These are phyloP conservation scores for Sardina pilchardus DNA, from an alignment of 2,113 vertebrate genomes.

Conservation along the genomic window DNA sequence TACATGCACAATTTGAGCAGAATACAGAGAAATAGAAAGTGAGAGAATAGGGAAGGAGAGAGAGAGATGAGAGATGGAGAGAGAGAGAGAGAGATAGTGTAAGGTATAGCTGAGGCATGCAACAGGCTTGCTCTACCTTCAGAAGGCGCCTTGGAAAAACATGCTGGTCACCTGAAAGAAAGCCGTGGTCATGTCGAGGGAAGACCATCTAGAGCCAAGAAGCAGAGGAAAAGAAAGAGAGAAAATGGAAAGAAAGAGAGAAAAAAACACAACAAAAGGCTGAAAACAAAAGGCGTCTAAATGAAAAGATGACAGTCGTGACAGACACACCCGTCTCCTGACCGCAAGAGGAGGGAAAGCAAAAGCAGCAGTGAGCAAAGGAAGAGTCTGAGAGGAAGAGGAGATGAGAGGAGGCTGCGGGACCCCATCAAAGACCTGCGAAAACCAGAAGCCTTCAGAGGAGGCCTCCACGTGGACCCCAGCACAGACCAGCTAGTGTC, in stretches of 20 bases:
- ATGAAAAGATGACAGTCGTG: neutral
- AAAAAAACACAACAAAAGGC: neutral
- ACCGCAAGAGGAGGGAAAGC: neutral
- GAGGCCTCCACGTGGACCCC: neutral
- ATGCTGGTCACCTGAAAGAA: conserved; percentile 71
- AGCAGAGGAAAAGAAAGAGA: conserved; percentile 4
- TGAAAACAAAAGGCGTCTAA: neutral
- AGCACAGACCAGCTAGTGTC: neutral
- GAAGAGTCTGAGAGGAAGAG: neutral
- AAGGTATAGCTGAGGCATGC: neutral
- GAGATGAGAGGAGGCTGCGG: neutral
- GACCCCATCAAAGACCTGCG: conserved; percentile 1
- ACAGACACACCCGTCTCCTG: neutral
- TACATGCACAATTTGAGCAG: conserved; percentile 28
- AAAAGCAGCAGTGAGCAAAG: conserved; percentile 16
- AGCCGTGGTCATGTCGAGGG: conserved; percentile 69
- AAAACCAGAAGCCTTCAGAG: neutral
- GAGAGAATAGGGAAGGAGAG: conserved; percentile 12
- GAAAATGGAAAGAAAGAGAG: neutral
- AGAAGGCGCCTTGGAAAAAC: conserved; percentile 66
- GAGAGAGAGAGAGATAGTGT: neutral
- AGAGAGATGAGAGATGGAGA: neutral
- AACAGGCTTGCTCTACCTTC: conserved; percentile 67
- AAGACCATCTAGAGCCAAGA: conserved; percentile 73
- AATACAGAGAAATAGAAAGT: conserved; percentile 22